Evolutionary conservation across 2,888 invertebrate genomes (phyloP), one percentile per base, ranked within the genome.

Genomic region (Catotricha subobsoleta): DNA sequence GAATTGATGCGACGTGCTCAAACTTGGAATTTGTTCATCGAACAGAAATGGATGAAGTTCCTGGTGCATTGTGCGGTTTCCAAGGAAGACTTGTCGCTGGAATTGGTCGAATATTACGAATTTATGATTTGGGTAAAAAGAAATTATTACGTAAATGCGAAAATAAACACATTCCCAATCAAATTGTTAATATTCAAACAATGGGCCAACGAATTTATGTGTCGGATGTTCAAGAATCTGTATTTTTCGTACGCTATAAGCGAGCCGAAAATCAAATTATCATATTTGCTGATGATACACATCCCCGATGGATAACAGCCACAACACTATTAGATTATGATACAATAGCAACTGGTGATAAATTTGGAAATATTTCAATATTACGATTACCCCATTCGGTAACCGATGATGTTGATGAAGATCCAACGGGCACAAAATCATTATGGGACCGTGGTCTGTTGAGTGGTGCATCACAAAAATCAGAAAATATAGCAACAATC

Each of bases 341-440:
- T 56, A 95, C 95, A 1, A 80, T 95, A 13, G 95, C 94, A 0
- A 80, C 87, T 44, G 87, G 92, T 7, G 98, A 98, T 61, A 98
- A 98, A 64, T 99, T 97, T 67, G 98, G 97, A 25, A 98, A 94
- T 57, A 71, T 99, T 48, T 76, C 86, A 43, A 76, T 98, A 43
- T 81, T 94, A 53, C 72, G 94, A 34, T 60, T 95, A 42, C 91
- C 97, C 0, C 76, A 80, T 41, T 87, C 88, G 43, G 82, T 92
- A 2, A 84, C 83, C 20, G 98, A 98, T 62, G 97, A 98, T 57
- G 92, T 98, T 1, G 97, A 98, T 59, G 98, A 99, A 64, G 98
- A 99, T 65, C 98, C 97, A 1, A 97, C 97, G 0, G 97, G 97
- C 34, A 94, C 92, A 55, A 94, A 95, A 60, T 90, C 95, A 1